Evolutionary conservation across 2,113 vertebrate genomes (phyloP), one percentile per base, ranked within the genome.

Genomic region (Amblyornis subalaris): DNA sequence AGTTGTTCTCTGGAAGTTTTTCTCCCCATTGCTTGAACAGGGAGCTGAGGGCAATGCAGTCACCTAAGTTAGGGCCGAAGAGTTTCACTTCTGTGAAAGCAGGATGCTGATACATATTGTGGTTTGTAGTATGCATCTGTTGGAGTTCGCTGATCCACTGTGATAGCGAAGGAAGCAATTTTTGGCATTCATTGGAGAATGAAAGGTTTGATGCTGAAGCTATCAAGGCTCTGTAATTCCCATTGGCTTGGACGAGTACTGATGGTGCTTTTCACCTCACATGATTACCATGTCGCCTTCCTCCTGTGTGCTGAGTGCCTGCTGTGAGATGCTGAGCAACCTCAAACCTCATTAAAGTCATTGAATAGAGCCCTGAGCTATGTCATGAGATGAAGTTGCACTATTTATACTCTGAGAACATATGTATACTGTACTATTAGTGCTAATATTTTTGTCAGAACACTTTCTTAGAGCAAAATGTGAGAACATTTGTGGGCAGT

Each of bases 401-500:
- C 95, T 97, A 97, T 97, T 98, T 98, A 97, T 96, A 96, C 94
- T 88, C 79, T 54, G 89, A 88, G 94, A 98, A 95, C 97, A 98
- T 98, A 98, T 97, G 97, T 85, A 96, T 92, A 92, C 95, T 97
- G 97, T 98, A 97, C 94, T 97, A 97, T 98, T 97, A 98, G 97
- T 96, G 97, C 95, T 98, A 98, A 98, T 98, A 97, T 97, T 98
- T 97, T 97, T 97, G 96, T 96, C 74, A 97, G 96, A 96, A 97
- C 87, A 94, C 92, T 97, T 97, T 97, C 95, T 95, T 89, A 96
- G 96, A 97, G 94, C 67, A 97, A 95, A 96, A 97, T 97, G 97
- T 98, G 97, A 97, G 98, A 98, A 98, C 92, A 92, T 97, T 97
- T 97, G 97, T 98, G 96, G 97, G 97, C 97, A 98, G 96, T 92